Conservation (phyloP, 2,797 vertebrate genomes). For the Diplodus puntazzo region DNA sequence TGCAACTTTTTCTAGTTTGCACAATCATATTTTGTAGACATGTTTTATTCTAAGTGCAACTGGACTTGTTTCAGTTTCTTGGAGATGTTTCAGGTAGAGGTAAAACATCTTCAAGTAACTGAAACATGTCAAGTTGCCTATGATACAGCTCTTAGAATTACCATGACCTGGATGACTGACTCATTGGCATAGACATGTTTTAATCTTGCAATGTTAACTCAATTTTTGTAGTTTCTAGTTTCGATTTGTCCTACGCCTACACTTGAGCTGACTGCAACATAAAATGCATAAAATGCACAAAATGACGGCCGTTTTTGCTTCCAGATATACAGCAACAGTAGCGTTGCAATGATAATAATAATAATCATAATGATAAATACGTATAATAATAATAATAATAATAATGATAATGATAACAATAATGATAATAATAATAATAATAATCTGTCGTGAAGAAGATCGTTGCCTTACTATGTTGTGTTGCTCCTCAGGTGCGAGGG, state of each 20-base stretch:
- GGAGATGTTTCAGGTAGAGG: too few relatives aligned
- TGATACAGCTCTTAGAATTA: too few relatives aligned
- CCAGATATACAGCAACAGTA: not conserved
- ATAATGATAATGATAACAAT: too few relatives aligned
- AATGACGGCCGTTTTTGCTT: not conserved
- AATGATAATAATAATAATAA: too few relatives aligned
- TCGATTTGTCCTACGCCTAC: not conserved
- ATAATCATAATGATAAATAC: too few relatives aligned
- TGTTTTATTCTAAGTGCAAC: not conserved
- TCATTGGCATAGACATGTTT: not conserved
- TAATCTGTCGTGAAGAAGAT: not conserved
- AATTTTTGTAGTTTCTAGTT: not conserved
- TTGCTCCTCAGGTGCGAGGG: slow-evolving; percentile 89
- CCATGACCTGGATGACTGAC: too few relatives aligned
- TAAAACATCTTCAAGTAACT: too few relatives aligned
- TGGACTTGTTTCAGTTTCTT: too few relatives aligned
- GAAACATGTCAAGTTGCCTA: too few relatives aligned
- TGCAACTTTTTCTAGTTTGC: not conserved
- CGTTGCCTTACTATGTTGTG: not conserved
- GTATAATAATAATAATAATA: too few relatives aligned
- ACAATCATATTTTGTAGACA: not conserved
- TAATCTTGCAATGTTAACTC: not conserved
- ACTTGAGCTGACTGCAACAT: not conserved
- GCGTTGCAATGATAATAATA: too few relatives aligned
- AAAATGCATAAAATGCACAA: not conserved